Conservation (phyloP, 2,888 invertebrate species). For the Meteorus cinctellus region DNA sequence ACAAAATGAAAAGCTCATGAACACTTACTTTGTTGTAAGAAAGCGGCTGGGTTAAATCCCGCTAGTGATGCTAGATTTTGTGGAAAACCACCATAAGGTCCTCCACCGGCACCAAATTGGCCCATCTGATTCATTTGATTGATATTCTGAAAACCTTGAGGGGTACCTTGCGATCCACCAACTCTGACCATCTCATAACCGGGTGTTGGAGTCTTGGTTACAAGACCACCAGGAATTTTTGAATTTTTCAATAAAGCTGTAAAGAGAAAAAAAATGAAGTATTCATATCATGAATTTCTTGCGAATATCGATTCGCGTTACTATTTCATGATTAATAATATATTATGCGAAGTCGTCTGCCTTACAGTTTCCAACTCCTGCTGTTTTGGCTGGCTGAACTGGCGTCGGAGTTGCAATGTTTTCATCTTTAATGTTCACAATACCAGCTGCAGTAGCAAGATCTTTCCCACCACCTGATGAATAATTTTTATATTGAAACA, state of each 20-base stretch:
- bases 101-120: constrained; percentile 64
- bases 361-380: constrained; percentile 62
- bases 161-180: constrained; percentile 69
- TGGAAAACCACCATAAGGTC: constrained; percentile 60
- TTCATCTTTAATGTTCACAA: constrained; percentile 77
- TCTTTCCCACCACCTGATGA: constrained; percentile 88
- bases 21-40: constrained; percentile 89
- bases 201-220: constrained; percentile 74
- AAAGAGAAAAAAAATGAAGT: constrained; percentile 43
- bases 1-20: neutral
- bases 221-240: constrained; percentile 74
- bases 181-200: constrained; percentile 77
- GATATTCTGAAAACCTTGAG: constrained; percentile 62
- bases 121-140: constrained; percentile 72
- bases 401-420: constrained; percentile 61
- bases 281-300: neutral
- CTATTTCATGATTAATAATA: neutral
- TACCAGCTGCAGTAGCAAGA: constrained; percentile 85
- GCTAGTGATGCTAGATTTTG: constrained; percentile 67
- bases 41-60: constrained; percentile 84
- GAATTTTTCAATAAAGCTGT: constrained; percentile 64
- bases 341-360: neutral
- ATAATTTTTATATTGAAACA: constrained; percentile 4
- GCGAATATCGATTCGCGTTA: neutral
- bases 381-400: constrained; percentile 56